Base-by-base conservation (phyloP, 35 echinoderm and acorn worm genomes). In the Ophioderma brevispina region DNA sequence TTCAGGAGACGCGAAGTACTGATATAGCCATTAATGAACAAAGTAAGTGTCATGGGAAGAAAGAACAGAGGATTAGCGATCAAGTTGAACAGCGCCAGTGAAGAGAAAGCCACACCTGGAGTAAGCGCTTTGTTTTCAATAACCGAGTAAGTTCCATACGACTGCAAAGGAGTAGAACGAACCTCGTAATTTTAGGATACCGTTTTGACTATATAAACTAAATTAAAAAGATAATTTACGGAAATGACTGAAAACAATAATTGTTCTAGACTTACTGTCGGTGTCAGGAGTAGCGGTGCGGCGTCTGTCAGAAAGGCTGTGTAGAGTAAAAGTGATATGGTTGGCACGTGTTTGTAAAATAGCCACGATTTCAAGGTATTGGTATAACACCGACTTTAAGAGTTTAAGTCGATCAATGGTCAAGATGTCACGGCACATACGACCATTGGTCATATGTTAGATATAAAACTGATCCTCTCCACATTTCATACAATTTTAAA, bases 61-160 rank as follows among this genome's bases (percentile, higher is more conserved):
- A 93, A 75, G 75, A 94, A 97, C 78, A 97, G 76, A 5, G 95
- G 95, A 39, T 86, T 46, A 23, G 55, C 81, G 49, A 97, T 80
- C 78, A 85, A 87, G 70, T 91, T 97, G 91, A 97, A 94, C 38
- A 97, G 87, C 4, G 95, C 63, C n/a, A 97, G 85, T 1, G 95
- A 93, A 0, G 95, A 75, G 37, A 97, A 97, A 34, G 95, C 87
- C 8, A 97, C 84, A 25, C 90, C 95, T 34, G 95, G 95, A 5
- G 95, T 97, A 5, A 97, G 79, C 23, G 82, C n/a, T 35, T 90
- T 63, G 1, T 82, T 81, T 36, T 77, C 82, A 0, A 97, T 75
- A 0, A 90, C 78, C 37, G 92, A 84, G 80, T 97, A 97, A n/a
- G 90, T 85, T 18, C 87, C 87, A 87, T 84, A 97, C 8, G 91